Conservation (phyloP, 2,113 vertebrate species). For the Aix galericulata region DNA sequence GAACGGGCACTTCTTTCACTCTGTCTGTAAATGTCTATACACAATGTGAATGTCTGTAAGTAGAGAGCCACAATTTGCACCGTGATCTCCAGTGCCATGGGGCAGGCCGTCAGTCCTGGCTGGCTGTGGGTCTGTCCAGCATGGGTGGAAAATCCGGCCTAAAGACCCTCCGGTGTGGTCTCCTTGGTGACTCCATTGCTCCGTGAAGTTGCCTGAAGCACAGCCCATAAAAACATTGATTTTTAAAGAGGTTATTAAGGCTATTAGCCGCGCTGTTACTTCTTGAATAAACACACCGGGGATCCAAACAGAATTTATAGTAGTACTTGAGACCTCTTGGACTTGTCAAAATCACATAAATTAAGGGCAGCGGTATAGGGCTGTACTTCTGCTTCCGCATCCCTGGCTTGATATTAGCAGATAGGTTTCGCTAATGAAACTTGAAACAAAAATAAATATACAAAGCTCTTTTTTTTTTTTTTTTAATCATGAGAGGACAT, state of each 20-base stretch:
- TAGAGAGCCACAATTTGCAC: rapidly evolving
- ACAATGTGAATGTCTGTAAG: rapidly evolving
- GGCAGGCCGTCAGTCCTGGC: not conserved
- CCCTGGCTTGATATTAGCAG: not conserved
- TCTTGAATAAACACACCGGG: not conserved
- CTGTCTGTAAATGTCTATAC: rapidly evolving
- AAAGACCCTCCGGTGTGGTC: not conserved
- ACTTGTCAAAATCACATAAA: not conserved
- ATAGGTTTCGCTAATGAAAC: not conserved
- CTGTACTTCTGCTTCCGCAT: not conserved
- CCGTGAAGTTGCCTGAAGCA: not conserved
- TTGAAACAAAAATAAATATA: not conserved
- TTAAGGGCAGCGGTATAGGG: not conserved
- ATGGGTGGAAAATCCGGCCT: too few relatives aligned
- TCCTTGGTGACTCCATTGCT: not conserved
- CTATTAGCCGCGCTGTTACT: not conserved
- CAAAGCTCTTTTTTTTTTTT: not conserved
- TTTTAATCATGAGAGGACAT: not conserved
- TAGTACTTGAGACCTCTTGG: constrained; percentile 7
- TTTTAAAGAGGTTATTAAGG: not conserved
- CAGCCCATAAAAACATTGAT: not conserved
- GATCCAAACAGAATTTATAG: not conserved
- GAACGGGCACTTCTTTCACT: not conserved
- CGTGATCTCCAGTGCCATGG: rapidly evolving
- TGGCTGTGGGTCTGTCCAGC: not conserved